A percentile compares a stretch with the other conserved stretches of the same genome.
These are phyloP conservation scores for Lamprologus callipterus DNA, from an alignment of 2,113 vertebrate genomes.

Conservation along the genomic window DNA sequence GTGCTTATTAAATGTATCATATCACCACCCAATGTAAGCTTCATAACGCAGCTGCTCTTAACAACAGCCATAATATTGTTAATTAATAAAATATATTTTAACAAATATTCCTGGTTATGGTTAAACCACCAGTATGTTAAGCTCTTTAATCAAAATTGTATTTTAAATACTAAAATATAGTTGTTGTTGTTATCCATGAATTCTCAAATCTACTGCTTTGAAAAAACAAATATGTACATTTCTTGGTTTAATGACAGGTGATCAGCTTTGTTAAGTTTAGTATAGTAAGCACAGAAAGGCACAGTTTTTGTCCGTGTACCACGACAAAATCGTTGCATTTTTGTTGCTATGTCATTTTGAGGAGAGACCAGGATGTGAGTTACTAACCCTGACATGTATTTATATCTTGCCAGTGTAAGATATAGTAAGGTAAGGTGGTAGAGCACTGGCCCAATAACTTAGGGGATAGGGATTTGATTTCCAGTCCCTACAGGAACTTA, in stretches of 20 bases:
- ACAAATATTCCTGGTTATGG: neutral
- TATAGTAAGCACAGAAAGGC: neutral
- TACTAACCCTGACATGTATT: neutral
- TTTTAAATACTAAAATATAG: neutral
- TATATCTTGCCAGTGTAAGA: neutral
- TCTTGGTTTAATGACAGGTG: neutral
- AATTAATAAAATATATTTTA: neutral
- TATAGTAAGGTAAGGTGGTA: neutral
- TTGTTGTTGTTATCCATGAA: neutral
- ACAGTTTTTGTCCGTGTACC: neutral
- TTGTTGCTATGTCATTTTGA: neutral
- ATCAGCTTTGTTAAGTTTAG: neutral
- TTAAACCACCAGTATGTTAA: neutral
- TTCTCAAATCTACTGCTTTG: neutral
- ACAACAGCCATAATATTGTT: neutral
- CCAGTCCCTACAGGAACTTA: neutral
- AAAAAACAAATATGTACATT: neutral
- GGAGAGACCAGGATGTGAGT: neutral
- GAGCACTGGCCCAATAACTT: neutral
- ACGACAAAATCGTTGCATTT: neutral
- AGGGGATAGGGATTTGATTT: neutral
- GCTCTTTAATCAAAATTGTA: neutral
- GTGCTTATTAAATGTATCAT: neutral
- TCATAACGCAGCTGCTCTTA: neutral
- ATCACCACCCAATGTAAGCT: neutral